Base-by-base conservation (phyloP, 2,113 vertebrate genomes). In the Chrysochloris asiatica region DNA sequence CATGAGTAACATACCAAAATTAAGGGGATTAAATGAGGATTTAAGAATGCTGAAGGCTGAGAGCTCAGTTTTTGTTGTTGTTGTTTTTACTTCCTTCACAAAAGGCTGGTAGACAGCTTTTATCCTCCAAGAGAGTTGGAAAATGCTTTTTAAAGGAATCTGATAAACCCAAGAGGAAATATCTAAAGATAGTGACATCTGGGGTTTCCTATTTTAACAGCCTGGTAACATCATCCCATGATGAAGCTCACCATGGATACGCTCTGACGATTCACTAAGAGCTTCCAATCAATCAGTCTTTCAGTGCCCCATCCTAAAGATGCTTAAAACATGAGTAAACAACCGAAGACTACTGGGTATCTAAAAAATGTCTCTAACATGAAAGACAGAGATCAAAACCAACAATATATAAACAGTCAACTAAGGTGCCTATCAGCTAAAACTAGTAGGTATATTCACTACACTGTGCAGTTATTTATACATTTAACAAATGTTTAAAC, bases 371-470 rank as follows among this genome's bases (percentile, higher is more conserved):
- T 8, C 36, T 67, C 78, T 72, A 75, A 91, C 36, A 92, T 36
- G 47, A 89, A 92, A 88, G 24, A 85, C 2, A 86, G 8, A 87
- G 61, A 89, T 78, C 38, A 88, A 84, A 91, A 81, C 16, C 5
- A 82, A 69, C 38, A 73, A 43, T 87, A 87, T 69, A 67, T 87
- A 78, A 89, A 91, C 78, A 87, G 76, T 86, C 36, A 80, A 73
- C 33, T 56, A 36, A 84, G 73, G 48, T 8, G 77, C 45, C 33
- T 5, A 54, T 26, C 36, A 78, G 61, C 84, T 91, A 89, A 89
- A 95, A 36, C 86, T n/a, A 77, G 87, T 77, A 76, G 69, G 19
- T 92, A 89, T 92, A 89, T 56, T 92, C 54, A 91, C 36, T 26
- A 94, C 6, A 91, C 2, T 33, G n/a, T 14, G 83, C 4, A 88